phyloP scores from a whole-genome alignment of 2,113 vertebrate genomes.

The Serinus canaria region DNA sequence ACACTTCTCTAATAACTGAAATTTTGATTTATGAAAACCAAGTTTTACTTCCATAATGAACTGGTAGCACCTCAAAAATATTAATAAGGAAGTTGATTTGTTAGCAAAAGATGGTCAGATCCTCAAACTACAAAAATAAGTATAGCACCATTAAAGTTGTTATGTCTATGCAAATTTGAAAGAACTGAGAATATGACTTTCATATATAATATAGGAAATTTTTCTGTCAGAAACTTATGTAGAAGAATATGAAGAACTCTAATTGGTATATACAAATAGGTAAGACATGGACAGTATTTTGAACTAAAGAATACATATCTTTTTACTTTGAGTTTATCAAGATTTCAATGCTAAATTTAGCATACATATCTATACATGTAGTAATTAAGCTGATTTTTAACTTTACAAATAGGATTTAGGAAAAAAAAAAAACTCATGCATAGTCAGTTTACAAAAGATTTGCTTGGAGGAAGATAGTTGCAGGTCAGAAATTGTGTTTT shows the following conservation, averaged over 20 bases:
- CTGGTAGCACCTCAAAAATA: neutral
- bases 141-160: slow-evolving; percentile 7
- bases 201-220: neutral
- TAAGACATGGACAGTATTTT: neutral
- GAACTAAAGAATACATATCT: neutral
- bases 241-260: neutral
- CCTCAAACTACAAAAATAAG: neutral
- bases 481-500: slow-evolving; percentile 20
- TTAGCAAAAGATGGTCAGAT: neutral
- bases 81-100: neutral
- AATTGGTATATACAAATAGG: neutral
- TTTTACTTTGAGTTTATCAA: neutral
- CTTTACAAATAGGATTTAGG: neutral
- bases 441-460: slow-evolving; percentile 11
- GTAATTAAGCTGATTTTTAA: neutral
- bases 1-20: neutral
- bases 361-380: neutral
- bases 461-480: slow-evolving; percentile 20
- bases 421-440: neutral
- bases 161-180: neutral
- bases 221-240: neutral
- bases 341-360: neutral
- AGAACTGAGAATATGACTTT: slow-evolving; percentile 16
- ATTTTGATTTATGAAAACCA: neutral
- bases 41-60: neutral